Percentiles rank a stretch among this genome's conserved stretches.
Conservation (phyloP, 2,888 invertebrate genomes). For the Spodoptera exigua region DNA sequence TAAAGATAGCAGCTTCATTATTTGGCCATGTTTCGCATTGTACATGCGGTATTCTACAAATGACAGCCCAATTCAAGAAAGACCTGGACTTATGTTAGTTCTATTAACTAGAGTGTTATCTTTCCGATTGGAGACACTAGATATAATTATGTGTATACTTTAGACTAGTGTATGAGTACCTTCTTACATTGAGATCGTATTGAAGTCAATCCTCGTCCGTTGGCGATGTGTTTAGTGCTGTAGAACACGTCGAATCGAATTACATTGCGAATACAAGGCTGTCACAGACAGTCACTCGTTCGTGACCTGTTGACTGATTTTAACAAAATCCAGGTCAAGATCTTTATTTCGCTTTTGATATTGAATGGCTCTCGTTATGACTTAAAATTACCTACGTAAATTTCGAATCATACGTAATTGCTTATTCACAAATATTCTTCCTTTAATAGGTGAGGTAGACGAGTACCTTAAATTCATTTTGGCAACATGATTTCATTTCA, state of each 20-base stretch:
- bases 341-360: constrained; percentile 83
- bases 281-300: constrained; percentile 85
- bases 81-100: no score
- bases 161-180: constrained; percentile 1
- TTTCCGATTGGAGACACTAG: neutral
- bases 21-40: neutral
- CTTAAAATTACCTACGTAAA: constrained; percentile 53
- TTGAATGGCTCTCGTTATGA: constrained; percentile 70
- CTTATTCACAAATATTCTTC: constrained; percentile 38
- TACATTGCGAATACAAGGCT: constrained; percentile 81
- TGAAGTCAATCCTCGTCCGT: constrained; percentile 50
- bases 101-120: no score
- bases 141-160: neutral
- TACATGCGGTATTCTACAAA: no score
- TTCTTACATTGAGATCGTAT: constrained; percentile 27
- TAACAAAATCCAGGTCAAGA: constrained; percentile 86
- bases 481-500: no score
- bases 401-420: constrained; percentile 43
- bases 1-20: constrained; percentile 22
- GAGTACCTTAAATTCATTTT: neutral
- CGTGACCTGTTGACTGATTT: constrained; percentile 88
- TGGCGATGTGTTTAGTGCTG: constrained; percentile 68
- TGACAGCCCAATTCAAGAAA: no score
- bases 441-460: neutral
- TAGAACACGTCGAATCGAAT: constrained; percentile 75